Percentiles rank a stretch among this genome's conserved stretches.
phyloP scores from a whole-genome alignment of 2,888 invertebrate genomes.

The Sympetrum striolatum region DNA sequence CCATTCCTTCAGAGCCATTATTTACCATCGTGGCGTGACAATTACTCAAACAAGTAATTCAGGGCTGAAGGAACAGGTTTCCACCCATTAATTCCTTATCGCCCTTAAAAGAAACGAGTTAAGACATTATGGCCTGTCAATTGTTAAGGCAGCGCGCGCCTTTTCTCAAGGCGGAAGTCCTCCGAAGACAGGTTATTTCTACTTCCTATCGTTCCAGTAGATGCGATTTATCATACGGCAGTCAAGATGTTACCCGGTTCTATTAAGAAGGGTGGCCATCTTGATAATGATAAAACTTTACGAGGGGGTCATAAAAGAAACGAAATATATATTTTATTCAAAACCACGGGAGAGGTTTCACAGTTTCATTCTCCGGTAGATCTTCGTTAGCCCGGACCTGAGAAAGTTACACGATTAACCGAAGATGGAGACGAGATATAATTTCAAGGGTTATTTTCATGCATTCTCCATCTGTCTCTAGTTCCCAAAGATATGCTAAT shows the following conservation, averaged over 20 bases:
- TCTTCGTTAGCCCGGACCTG: background rate
- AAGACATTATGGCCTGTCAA: slow-evolving; percentile 8
- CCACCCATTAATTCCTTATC: background rate
- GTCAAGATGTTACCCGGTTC: background rate
- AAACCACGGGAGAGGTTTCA: background rate
- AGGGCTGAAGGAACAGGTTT: background rate
- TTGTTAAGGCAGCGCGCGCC: background rate
- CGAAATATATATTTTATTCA: background rate
- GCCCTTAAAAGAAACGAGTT: background rate
- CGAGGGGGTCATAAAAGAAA: background rate
- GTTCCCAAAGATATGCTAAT: background rate
- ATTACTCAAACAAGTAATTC: background rate
- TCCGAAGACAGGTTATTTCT: background rate
- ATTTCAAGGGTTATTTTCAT: background rate
- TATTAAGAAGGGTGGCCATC: background rate
- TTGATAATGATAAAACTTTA: background rate
- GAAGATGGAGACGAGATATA: background rate
- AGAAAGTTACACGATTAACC: background rate
- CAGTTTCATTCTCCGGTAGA: background rate
- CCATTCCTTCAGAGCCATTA: background rate
- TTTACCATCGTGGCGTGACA: background rate
- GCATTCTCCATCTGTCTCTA: background rate
- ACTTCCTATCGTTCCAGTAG: background rate
- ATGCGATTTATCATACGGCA: background rate
- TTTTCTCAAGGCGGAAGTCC: background rate